Evolutionary conservation across 2,113 vertebrate species (phyloP).

Genomic region (Paratilapia polleni): DNA sequence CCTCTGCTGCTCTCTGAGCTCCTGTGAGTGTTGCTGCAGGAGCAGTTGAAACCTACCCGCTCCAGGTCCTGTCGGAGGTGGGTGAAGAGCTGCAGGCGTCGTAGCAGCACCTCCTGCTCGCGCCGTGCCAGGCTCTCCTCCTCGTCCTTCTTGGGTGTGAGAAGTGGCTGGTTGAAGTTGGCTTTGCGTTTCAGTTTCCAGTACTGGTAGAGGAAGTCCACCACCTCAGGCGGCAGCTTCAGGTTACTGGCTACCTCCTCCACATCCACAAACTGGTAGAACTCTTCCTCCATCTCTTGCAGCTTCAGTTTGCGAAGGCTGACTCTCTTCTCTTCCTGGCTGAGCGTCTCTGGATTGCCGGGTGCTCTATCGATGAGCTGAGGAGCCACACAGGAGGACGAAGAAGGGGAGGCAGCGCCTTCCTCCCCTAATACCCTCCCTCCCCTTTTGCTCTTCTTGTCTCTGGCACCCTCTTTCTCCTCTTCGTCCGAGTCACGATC

Average conservation of each 20-base stretch:
- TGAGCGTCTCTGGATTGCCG: conserved; percentile 61
- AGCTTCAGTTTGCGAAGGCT: conserved; percentile 92
- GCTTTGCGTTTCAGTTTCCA: conserved; percentile 97
- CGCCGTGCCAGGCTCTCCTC: conserved; percentile 94
- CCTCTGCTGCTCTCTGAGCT: background rate
- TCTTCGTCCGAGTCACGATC: conserved; percentile 62
- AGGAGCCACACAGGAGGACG: conserved; percentile 22
- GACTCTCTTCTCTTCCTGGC: conserved; percentile 85
- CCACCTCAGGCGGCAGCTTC: conserved; percentile 82
- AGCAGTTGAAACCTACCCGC: conserved; percentile 84
- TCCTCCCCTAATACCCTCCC: conserved; percentile 48
- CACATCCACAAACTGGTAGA: conserved; percentile 89
- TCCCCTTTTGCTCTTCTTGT: conserved; percentile 54
- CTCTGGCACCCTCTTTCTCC: conserved; percentile 24
- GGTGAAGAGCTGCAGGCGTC: conserved; percentile 94
- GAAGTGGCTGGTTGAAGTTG: conserved; percentile 94
- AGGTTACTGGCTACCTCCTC: conserved; percentile 85
- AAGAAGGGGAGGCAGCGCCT: conserved; percentile 17
- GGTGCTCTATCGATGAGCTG: conserved; percentile 28
- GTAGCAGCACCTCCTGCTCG: conserved; percentile 94
- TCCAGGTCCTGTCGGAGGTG: conserved; percentile 97
- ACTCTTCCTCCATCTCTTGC: conserved; percentile 94
- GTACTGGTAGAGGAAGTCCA: conserved; percentile 95
- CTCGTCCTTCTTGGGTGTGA: conserved; percentile 95
- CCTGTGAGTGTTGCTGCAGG: background rate